A percentile compares a stretch with the other conserved stretches of the same genome.
Evolutionary conservation across 2,797 vertebrate genomes (phyloP).

Genomic region (Perodicticus potto): DNA sequence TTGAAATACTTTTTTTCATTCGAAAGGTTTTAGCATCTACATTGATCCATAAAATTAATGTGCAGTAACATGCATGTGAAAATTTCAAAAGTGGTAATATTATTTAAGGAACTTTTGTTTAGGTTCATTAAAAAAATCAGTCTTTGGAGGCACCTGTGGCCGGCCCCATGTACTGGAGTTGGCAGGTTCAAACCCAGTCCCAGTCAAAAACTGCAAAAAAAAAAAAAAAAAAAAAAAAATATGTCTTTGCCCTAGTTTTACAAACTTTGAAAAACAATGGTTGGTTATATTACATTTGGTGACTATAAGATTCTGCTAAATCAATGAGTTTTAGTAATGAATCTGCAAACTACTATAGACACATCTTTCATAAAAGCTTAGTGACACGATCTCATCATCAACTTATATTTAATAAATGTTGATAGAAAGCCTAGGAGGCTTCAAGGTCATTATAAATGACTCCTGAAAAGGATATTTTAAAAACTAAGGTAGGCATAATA

Average conservation of each 20-base stretch:
- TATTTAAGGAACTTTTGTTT: constrained; percentile 2
- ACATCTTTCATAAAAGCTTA: background rate
- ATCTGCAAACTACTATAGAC: background rate
- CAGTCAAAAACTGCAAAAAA: too few relatives aligned
- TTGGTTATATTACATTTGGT: background rate
- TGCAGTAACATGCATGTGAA: background rate
- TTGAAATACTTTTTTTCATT: constrained; percentile 53
- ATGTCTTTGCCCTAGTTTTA: background rate
- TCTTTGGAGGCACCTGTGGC: background rate
- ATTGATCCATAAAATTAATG: constrained; percentile 26
- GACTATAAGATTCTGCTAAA: background rate
- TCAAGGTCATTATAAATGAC: background rate
- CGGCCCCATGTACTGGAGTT: too few relatives aligned
- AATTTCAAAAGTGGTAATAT: background rate
- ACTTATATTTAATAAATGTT: background rate
- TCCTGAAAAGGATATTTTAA: background rate
- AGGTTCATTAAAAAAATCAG: background rate
- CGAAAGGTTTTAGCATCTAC: constrained; percentile 53
- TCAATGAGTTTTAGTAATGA: background rate
- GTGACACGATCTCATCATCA: background rate
- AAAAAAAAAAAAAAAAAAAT: too few relatives aligned
- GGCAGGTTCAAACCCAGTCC: too few relatives aligned
- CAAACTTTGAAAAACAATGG: background rate
- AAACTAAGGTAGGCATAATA: background rate
- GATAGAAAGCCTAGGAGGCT: background rate